A percentile compares a stretch with the other conserved stretches of the same genome.
These are phyloP conservation scores for Opisthocomus hoazin DNA, from an alignment of 2,113 vertebrate species.

Conservation along the genomic window DNA sequence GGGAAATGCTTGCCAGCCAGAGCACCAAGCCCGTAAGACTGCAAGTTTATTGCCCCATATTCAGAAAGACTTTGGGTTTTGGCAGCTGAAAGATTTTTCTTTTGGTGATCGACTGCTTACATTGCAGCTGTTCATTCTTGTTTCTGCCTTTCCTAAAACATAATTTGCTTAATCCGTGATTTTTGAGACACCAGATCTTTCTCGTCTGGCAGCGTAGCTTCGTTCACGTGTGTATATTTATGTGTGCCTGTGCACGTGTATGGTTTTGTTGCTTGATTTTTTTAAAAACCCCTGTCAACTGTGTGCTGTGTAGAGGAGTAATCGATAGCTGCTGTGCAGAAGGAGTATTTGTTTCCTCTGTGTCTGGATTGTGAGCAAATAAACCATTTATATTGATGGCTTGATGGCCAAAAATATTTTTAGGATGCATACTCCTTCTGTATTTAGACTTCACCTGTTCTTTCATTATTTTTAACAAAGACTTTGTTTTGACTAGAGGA, in stretches of 20 bases:
- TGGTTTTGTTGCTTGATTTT: no score
- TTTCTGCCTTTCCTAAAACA: background rate
- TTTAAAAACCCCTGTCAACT: background rate
- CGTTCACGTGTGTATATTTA: background rate
- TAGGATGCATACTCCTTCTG: background rate
- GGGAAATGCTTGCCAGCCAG: background rate
- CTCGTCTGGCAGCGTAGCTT: background rate
- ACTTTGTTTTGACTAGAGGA: background rate
- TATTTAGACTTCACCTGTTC: constrained; percentile 43
- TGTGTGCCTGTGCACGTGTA: background rate
- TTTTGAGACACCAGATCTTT: background rate
- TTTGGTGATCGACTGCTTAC: background rate
- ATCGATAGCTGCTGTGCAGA: background rate
- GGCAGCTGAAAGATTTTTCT: background rate
- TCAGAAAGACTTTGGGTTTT: background rate
- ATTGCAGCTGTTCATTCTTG: background rate
- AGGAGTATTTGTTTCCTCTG: background rate
- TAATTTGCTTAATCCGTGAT: background rate
- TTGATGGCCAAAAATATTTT: background rate
- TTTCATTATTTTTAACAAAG: background rate
- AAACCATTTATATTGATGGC: background rate
- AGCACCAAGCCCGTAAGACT: background rate
- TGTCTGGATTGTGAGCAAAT: background rate
- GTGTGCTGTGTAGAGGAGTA: background rate
- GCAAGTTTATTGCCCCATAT: background rate